A percentile compares a stretch with the other conserved stretches of the same genome.
Conservation (phyloP, 92 coral and sea anemone genomes). For the Chrysogorgia sp. region DNA sequence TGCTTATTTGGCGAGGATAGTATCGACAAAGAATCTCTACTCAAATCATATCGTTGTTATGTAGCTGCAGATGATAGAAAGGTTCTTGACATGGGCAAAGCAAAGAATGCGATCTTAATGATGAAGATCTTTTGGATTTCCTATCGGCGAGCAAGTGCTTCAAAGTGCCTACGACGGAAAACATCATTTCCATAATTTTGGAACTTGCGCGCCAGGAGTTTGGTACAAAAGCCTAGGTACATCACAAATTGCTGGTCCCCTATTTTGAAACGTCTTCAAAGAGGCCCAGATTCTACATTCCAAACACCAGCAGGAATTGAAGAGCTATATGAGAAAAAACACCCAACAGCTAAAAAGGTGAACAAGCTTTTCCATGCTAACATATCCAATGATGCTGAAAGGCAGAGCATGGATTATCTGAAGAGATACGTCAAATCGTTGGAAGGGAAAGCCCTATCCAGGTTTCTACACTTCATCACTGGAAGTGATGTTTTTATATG, state of each 20-base stretch:
- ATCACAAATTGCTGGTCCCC: not conserved
- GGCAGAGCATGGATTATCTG: not conserved
- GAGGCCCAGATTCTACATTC: not conserved
- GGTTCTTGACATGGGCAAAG: constrained; percentile 26
- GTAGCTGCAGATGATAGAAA: constrained; percentile 33
- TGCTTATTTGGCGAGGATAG: constrained; percentile 37
- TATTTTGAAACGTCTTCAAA: not conserved
- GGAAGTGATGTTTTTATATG: constrained; percentile 36
- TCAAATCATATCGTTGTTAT: constrained; percentile 9
- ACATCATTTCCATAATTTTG: not conserved
- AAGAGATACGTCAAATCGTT: not conserved
- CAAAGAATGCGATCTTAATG: too few species aligned
- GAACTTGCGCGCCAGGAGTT: constrained; percentile 15
- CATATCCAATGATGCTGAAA: not conserved
- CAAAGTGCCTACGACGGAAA: constrained; percentile 19
- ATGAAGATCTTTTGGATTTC: constrained; percentile 20
- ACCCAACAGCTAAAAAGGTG: not conserved
- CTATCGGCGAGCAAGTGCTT: constrained; percentile 12
- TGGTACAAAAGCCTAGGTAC: too few species aligned
- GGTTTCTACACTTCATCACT: constrained; percentile 6
- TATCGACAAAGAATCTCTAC: not conserved
- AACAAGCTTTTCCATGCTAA: not conserved
- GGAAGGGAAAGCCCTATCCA: constrained; percentile 6
- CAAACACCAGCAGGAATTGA: not conserved
- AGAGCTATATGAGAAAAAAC: not conserved